Base-by-base conservation (phyloP, 2,797 vertebrate genomes). In the Phrynocephalus guinanensis region DNA sequence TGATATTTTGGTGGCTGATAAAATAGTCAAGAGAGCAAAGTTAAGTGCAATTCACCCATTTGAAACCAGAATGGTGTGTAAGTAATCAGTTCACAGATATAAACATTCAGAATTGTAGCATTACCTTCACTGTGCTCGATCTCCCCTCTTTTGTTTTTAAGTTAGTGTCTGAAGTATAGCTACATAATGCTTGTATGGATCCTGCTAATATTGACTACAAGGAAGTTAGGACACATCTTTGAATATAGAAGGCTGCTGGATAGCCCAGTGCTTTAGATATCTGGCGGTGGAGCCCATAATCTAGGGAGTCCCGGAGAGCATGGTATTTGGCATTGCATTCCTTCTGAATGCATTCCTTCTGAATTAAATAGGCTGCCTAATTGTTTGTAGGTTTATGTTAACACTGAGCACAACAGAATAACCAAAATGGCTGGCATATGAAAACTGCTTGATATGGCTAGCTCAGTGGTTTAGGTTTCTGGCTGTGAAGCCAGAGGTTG, bases 321-420 rank as follows among this genome's bases (percentile, higher is more conserved):
- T 71, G n/a, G 7, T 76, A 2, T 26, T 11, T 78, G 30, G 52
- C 68, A 44, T 52, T 3, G 71, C 38, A 78, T 44, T 60, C n/a
- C 15, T 79, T 22, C 33, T 48, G 1, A 75, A 89, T 3, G 71
- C 38, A 78, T 44, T 60, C n/a, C 15, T 79, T 22, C 33, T 48
- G 1, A 75, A 89, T 87, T 81, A 70, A 85, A 90, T 80, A 56
- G 73, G 48, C 52, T 33, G 0, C 48, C 87, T 84, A 68, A n/a
- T 71, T 88, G 50, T 11, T 26, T 81, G 67, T 82, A 30, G 0
- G 0, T 66, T 84, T 86, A 20, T 83, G 73, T 33, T 72, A 33
- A 77, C 87, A 66, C 60, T 48, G 22, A 85, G 63, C 38, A 71
- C 22, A 91, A 87, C 88, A 77, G 1, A 73, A 77, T 38, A 85